Base-by-base conservation (phyloP, 2,888 invertebrate genomes). In the Pollenia labialis region DNA sequence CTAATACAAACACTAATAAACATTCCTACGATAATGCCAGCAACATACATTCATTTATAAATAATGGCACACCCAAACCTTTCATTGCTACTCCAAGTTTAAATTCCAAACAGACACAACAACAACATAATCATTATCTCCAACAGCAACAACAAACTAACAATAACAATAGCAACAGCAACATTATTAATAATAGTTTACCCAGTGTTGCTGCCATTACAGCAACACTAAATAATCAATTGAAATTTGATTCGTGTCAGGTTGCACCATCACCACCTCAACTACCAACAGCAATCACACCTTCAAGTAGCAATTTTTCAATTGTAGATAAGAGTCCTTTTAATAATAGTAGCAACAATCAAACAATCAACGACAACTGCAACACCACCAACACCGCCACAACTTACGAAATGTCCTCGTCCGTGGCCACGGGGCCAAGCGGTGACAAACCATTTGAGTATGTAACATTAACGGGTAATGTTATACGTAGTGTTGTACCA, bases 401-500 rank as follows among this genome's bases (percentile, higher is more conserved):
- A 72, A 88, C 85, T 81, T 86, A 81, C 88, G 88, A 88, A 85
- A 88, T 88, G 80, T 81, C 87, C n/a, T 48, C 87, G 66, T 81
- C 79, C 48, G 81, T 81, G 86, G 81, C 85, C 85, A 66, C 90
- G 76, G 88, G 83, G 88, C 81, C 89, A 88, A 89, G 40, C 44
- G 89, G 89, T 62, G 91, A 92, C 83, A 93, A 92, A 84, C 91
- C 92, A 46, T 93, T 93, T 83, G 91, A 92, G 88, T 93, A 93
- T 88, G 92, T 93, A 75, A 93, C 93, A 79, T 88, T 93, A 69
- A 92, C 93, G 84, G 93, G 93, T 87, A 93, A 92, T 88, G 92
- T 93, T 85, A 93, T 93, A 87, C 92, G 92, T 89, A 93, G 93
- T 88, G 93, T 93, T 87, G 91, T 92, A 88, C 92, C 93, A 85